Evolutionary conservation across 2,888 invertebrate genomes (phyloP).

Genomic region (Hypomecis atomaria): DNA sequence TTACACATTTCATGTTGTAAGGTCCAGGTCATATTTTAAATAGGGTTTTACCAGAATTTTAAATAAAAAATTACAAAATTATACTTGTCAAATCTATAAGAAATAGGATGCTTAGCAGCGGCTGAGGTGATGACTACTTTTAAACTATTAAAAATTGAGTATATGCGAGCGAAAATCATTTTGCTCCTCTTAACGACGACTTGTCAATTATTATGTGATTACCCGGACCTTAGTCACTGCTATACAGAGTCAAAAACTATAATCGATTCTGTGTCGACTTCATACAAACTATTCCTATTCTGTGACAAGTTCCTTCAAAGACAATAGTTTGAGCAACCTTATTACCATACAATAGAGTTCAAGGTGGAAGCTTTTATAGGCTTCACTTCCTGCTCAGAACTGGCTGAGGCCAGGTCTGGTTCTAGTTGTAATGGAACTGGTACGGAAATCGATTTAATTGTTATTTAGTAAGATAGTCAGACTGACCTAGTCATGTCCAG

Average conservation of each 20-base stretch:
- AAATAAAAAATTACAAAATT: too few relatives aligned
- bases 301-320: conserved; percentile 36
- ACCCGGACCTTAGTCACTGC: conserved; percentile 20
- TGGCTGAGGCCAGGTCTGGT: conserved; percentile 12
- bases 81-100: too few relatives aligned
- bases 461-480: conserved; percentile 28
- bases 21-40: too few relatives aligned
- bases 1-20: too few relatives aligned
- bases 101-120: too few relatives aligned
- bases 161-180: too few relatives aligned
- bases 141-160: too few relatives aligned
- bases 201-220: neutral
- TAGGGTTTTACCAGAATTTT: too few relatives aligned
- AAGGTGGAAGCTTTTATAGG: conserved; percentile 21
- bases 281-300: conserved; percentile 51
- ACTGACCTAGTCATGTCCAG: conserved; percentile 22
- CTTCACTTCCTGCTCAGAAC: conserved; percentile 27
- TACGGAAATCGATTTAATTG: conserved; percentile 41
- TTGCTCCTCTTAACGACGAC: too few relatives aligned
- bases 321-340: conserved; percentile 25
- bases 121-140: too few relatives aligned
- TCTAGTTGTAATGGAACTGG: conserved; percentile 25
- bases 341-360: conserved; percentile 34
- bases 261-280: neutral
- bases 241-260: neutral